Percentiles rank a stretch among this genome's conserved stretches.
Evolutionary conservation across 2,888 invertebrate species (phyloP).

Genomic region (Tortrix viridana): DNA sequence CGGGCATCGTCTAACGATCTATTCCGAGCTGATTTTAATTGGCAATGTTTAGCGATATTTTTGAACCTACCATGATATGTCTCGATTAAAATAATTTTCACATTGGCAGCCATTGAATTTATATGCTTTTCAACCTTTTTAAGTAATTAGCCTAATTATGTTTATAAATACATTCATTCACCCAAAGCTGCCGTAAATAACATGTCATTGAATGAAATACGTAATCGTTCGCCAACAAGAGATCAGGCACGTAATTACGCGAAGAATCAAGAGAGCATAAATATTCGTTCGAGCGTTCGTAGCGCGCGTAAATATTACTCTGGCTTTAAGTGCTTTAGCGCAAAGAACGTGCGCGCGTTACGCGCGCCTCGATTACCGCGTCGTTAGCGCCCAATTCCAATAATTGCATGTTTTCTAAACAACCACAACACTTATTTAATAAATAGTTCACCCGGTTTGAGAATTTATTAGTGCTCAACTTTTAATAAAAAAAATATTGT

Average conservation of each 20-base stretch:
- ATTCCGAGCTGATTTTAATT: constrained; percentile 18
- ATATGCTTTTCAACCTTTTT: not conserved
- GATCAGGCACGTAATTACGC: not conserved
- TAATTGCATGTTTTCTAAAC: no score
- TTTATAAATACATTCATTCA: constrained; percentile 30
- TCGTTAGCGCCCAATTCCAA: no score
- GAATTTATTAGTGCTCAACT: no score
- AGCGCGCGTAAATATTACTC: no score
- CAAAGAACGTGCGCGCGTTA: no score
- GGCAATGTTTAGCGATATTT: constrained; percentile 16
- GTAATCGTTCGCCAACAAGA: constrained; percentile 22
- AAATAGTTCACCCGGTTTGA: no score
- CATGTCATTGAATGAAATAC: constrained; percentile 22
- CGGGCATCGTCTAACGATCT: constrained; percentile 2
- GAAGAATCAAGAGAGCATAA: no score
- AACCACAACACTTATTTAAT: no score
- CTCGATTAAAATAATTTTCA: constrained; percentile 1
- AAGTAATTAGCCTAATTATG: constrained; percentile 13
- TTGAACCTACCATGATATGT: not conserved
- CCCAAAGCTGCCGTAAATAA: constrained; percentile 15
- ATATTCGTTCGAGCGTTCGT: no score
- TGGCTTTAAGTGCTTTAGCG: no score
- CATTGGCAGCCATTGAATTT: not conserved
- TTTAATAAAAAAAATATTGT: no score
- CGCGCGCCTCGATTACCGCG: no score